phyloP scores from a whole-genome alignment of 53 echinoderm and acorn worm species.

The Echinarachnius parma region DNA sequence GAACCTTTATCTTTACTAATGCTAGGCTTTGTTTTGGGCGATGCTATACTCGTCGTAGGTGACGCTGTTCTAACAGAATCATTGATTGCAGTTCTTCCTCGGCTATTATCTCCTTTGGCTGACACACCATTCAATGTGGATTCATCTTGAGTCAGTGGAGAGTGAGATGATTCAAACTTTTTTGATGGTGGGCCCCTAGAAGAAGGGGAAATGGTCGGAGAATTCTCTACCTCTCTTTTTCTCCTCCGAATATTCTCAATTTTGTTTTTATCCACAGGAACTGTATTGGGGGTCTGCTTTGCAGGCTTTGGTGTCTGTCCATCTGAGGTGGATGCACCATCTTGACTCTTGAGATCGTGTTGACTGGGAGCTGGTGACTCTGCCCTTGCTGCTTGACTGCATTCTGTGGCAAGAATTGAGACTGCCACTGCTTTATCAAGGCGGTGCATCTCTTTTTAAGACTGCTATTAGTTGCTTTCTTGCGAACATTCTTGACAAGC shows the following conservation, averaged over 20 bases:
- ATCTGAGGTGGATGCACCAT: slow-evolving; percentile 29
- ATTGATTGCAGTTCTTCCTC: slow-evolving; percentile 12
- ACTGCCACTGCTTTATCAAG: slow-evolving; percentile 81
- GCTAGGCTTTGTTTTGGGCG: slow-evolving; percentile 15
- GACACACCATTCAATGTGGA: slow-evolving; percentile 35
- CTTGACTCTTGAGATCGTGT: slow-evolving; percentile 45
- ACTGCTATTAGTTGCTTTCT: slow-evolving; percentile 65
- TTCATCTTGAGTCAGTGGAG: slow-evolving; percentile 43
- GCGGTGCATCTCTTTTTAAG: slow-evolving; percentile 73
- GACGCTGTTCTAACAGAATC: slow-evolving; percentile 19
- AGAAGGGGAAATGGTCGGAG: slow-evolving; percentile 35
- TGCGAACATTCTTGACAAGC: slow-evolving; percentile 91
- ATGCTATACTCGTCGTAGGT: slow-evolving; percentile 11
- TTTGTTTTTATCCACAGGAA: slow-evolving; percentile 80
- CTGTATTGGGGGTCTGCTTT: slow-evolving; percentile 40
- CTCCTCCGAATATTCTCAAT: slow-evolving; percentile 79
- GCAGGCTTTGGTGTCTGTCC: slow-evolving; percentile 40
- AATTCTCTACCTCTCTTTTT: slow-evolving; percentile 54
- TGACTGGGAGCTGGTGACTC: slow-evolving; percentile 51
- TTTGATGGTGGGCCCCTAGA: slow-evolving; percentile 13
- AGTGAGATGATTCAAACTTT: slow-evolving; percentile 18
- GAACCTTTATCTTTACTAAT: slow-evolving; percentile 32
- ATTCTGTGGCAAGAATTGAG: slow-evolving; percentile 69
- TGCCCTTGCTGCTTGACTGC: slow-evolving; percentile 36
- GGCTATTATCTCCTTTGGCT: not conserved